Conservation (phyloP, 2,113 vertebrate species). For the Nyctereutes procyonoides region DNA sequence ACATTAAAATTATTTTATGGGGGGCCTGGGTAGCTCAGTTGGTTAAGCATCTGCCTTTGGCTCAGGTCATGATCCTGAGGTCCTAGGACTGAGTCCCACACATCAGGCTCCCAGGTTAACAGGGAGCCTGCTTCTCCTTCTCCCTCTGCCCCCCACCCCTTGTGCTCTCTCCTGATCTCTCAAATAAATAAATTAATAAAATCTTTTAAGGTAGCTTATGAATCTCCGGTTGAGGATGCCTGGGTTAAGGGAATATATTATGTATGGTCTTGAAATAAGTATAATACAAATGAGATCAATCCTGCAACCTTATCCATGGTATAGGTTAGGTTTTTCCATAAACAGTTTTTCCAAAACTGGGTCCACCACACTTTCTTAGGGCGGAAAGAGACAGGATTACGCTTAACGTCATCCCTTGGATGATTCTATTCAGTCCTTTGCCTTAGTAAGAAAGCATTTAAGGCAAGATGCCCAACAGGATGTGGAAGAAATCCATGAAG, state of each 20-base stretch:
- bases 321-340: neutral
- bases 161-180: neutral
- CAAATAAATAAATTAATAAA: neutral
- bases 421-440: neutral
- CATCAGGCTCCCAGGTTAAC: neutral
- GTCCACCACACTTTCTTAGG: neutral
- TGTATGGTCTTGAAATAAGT: neutral
- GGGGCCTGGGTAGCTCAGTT: neutral
- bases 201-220: neutral
- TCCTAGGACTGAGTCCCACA: neutral
- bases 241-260: neutral
- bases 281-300: neutral
- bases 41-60: neutral
- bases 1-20: conserved; percentile 7
- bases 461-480: neutral
- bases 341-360: neutral
- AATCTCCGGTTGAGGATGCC: neutral
- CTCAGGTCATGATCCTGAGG: neutral
- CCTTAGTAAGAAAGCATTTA: neutral
- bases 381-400: neutral
- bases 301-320: neutral
- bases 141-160: neutral
- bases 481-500: neutral
- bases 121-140: neutral
- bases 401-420: neutral